phyloP scores from a whole-genome alignment of 2,797 vertebrate species.

The Heliangelus exortis region DNA sequence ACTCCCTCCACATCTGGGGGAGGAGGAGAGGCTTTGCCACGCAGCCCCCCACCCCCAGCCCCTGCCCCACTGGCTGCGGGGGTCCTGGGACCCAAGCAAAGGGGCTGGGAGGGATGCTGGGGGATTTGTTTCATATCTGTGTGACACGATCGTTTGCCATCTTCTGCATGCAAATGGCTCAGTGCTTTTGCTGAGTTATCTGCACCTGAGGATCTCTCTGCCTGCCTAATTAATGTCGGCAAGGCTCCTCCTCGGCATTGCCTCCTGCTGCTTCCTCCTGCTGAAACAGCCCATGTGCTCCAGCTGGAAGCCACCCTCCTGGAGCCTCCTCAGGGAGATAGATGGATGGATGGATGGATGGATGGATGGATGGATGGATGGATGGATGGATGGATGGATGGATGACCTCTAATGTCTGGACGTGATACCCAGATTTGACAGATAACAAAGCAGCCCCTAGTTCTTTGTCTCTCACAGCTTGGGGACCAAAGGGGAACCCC shows the following conservation, averaged over 20 bases:
- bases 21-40: background rate
- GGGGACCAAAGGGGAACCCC: background rate
- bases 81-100: background rate
- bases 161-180: background rate
- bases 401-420: rapidly evolving
- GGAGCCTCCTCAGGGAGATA: background rate
- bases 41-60: background rate
- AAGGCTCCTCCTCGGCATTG: background rate
- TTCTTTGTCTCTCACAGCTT: background rate
- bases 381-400: background rate
- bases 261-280: background rate
- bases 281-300: background rate
- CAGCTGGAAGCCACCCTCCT: background rate
- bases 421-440: background rate
- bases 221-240: constrained; percentile 2
- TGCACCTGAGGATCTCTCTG: background rate
- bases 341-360: background rate
- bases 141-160: background rate
- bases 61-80: background rate
- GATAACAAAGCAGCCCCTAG: background rate
- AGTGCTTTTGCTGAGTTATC: background rate
- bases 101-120: rapidly evolving
- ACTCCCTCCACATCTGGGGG: background rate
- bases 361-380: background rate
- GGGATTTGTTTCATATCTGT: background rate